Base-by-base conservation (phyloP, 2,113 vertebrate genomes). In the Lutjanus erythropterus region DNA sequence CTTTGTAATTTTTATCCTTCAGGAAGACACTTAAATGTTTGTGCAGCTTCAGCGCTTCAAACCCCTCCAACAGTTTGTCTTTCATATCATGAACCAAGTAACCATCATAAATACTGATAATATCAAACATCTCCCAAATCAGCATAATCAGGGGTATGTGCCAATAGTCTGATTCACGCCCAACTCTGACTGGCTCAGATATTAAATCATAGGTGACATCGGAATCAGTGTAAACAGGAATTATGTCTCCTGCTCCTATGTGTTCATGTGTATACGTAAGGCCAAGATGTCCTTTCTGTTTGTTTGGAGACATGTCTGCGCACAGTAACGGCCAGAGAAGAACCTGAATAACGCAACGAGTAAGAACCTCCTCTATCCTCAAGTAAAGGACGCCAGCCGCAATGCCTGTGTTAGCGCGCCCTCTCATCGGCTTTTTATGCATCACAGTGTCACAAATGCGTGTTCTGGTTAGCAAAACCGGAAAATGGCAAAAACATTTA, bases 301-400 rank as follows among this genome's bases (percentile, higher is more conserved):
- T n/a, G n/a, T n/a, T n/a, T n/a, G n/a, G n/a, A n/a, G n/a, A n/a
- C n/a, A n/a, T n/a, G n/a, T n/a, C n/a, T n/a, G n/a, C n/a, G n/a
- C n/a, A n/a, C n/a, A 6, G 4, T 8, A 59, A 4, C 14, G 65
- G 23, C 56, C 46, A 70, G 9, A 61, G 35, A 14, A 44, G 25
- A 60, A 50, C 21, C 27, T 70, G 46, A 35, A 19, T 0, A 41
- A 25, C 46, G 44, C 65, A 60, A 10, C 58, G 56, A 33, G 14
- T 1, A 19, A 62, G 39, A 14, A 62, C 39, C 47, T 78, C 75
- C 37, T 70, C 75, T 52, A 66, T 78, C 35, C 47, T 70, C 55
- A 78, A 12, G 35, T 70, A 78, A n/a, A 78, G 42, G 5, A 21
- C 7, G 0, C 46, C 61, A 44, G 56, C 14, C 0, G 33, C 7